Evolutionary conservation across 2,888 invertebrate species (phyloP), one percentile per base, ranked within the genome.

Genomic region (Thereva nobilitata): DNA sequence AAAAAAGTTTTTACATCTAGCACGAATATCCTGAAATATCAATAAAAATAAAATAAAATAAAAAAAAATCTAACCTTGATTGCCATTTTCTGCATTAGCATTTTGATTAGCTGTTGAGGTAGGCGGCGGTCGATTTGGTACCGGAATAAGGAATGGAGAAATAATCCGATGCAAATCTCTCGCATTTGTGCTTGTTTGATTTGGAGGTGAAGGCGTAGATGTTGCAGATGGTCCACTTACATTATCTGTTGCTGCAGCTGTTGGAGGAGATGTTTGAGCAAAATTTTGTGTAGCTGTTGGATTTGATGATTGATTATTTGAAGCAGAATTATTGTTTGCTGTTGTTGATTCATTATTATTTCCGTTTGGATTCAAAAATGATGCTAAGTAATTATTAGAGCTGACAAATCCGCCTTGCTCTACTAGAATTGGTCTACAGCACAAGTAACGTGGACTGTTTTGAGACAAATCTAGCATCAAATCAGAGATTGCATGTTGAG

Each of bases 401-500:
- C 80, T 80, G 12, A 81, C 80, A 67, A 80, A 80, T 40, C 81
- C 81, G 44, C 84, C 86, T 75, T 89, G 89, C 73, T 89, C 89
- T 41, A 90, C 86, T 41, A 89, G 79, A 70, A 89, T 86, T n/a
- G 90, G 89, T 44, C 89, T 84, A 73, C 90, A 89, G 59, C 87
- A 83, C 49, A 93, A 82, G 68, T 86, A 84, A 67, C 93, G 83
- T 0, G 91, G 91, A 4, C 89, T 86, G 4, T 85, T 82, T 71
- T 86, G 85, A 40, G 85, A 83, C 70, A 90, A 85, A 74, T 91
- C 87, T 54, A 92, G 84, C 78, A 89, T 89, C 55, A 96, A 85
- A 77, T 97, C 96, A 74, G 95, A 95, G 54, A 94, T 83, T 1
- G 91, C 89, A 77, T 97, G 97, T 79, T 91, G 92, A 1, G 92